phyloP scores from a whole-genome alignment of 2,113 vertebrate species.

The Nerophis ophidion region DNA sequence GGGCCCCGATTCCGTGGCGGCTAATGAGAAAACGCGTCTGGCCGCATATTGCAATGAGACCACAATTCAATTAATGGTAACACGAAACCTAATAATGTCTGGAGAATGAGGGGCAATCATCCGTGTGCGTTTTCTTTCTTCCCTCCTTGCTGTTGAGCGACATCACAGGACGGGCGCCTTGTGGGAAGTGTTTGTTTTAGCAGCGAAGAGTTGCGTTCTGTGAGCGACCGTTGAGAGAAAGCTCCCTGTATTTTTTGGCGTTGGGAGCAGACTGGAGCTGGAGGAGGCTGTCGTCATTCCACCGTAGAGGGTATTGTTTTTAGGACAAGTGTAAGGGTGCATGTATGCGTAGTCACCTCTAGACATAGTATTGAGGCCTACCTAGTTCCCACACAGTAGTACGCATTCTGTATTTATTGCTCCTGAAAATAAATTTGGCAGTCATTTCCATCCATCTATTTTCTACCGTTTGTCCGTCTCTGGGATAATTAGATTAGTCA shows the following conservation, averaged over 20 bases:
- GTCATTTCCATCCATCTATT: too few relatives aligned
- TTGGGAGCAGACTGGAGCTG: slow-evolving; percentile 38
- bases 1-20: slow-evolving; percentile 8
- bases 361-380: too few relatives aligned
- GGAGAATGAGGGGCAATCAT: slow-evolving; percentile 48
- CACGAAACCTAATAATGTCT: slow-evolving; percentile 63
- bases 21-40: slow-evolving; percentile 65
- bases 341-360: too few relatives aligned
- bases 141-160: slow-evolving; percentile 17
- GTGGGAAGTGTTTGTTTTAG: slow-evolving; percentile 55
- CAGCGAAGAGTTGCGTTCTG: slow-evolving; percentile 43
- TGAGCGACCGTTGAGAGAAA: slow-evolving; percentile 52
- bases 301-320: not conserved
- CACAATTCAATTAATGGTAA: slow-evolving; percentile 65
- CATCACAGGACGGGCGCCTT: slow-evolving; percentile 23
- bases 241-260: slow-evolving; percentile 71
- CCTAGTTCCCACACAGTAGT: too few relatives aligned
- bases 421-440: too few relatives aligned
- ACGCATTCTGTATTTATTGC: too few relatives aligned
- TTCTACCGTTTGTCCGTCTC: too few relatives aligned
- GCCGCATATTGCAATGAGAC: slow-evolving; percentile 49
- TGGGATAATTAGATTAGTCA: too few relatives aligned
- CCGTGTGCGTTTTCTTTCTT: slow-evolving; percentile 24
- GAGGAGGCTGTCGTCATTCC: slow-evolving; percentile 64
- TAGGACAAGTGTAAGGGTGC: too few relatives aligned